Conservation (phyloP, 1,140 invertebrate genomes). For the Drosophila yakuba region DNA sequence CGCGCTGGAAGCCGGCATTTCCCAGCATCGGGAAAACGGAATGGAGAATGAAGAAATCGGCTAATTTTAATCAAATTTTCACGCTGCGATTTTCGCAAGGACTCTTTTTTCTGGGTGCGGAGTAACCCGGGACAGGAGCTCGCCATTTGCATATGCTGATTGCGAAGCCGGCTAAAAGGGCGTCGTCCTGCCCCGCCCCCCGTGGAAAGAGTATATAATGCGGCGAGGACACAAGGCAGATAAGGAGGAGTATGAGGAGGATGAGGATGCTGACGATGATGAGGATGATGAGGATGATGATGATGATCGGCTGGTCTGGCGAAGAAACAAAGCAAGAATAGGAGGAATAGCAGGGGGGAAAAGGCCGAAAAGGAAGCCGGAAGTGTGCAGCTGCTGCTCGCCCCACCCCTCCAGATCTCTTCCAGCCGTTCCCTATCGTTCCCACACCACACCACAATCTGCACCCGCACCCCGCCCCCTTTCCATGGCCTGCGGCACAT, state of each 20-base stretch:
- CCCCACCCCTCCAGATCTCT: background rate
- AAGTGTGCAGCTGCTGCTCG: constrained; percentile 58
- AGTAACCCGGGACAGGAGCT: constrained; percentile 12
- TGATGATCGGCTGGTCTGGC: constrained; percentile 30
- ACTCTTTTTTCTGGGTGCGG: background rate
- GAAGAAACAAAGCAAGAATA: constrained; percentile 19
- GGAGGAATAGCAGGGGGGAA: constrained; percentile 8
- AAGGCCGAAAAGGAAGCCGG: constrained; percentile 52
- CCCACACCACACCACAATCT: no score
- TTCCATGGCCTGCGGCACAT: constrained; percentile 54
- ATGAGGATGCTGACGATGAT: no score
- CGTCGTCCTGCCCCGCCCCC: constrained; percentile 15
- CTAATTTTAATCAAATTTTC: constrained; percentile 76
- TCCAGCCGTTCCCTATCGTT: no score
- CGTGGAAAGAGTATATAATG: background rate
- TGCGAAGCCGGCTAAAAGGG: constrained; percentile 29
- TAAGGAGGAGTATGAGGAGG: background rate
- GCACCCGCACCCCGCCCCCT: no score
- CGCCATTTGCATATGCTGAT: constrained; percentile 48
- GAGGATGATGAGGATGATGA: background rate
- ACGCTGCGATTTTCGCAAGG: constrained; percentile 31
- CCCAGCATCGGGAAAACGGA: constrained; percentile 13
- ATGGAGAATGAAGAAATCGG: constrained; percentile 3
- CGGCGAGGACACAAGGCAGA: constrained; percentile 20
- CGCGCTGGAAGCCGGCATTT: constrained; percentile 46